Evolutionary conservation across 92 coral and sea anemone genomes (phyloP).

Genomic region (Palythoa grandiflora): DNA sequence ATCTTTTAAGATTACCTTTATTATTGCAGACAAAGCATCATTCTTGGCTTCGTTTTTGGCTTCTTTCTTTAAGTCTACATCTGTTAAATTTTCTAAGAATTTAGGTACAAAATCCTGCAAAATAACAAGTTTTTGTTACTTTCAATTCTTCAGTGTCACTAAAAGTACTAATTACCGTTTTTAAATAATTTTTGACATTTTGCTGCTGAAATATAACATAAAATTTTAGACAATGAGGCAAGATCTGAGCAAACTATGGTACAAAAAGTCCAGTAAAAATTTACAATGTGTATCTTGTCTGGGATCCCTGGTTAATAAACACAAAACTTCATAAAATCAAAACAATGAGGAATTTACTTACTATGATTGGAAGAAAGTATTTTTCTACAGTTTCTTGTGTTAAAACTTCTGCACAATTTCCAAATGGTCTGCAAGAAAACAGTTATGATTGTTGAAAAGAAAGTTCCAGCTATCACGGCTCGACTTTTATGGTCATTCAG

Average conservation of each 20-base stretch:
- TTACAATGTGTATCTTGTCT: too few relatives aligned
- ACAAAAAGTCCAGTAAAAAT: too few relatives aligned
- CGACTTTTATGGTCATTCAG: too few relatives aligned
- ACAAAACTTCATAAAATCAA: too few relatives aligned
- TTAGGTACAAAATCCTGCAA: conserved; percentile 95
- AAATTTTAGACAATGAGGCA: too few relatives aligned
- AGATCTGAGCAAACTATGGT: too few relatives aligned
- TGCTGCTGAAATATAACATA: too few relatives aligned
- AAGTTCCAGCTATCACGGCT: not conserved
- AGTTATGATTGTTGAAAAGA: not conserved
- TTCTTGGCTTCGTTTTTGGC: conserved; percentile 97
- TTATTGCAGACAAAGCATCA: conserved; percentile 96
- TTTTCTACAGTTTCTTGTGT: conserved; percentile 90
- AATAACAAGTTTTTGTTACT: not conserved
- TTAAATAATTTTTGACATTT: too few relatives aligned
- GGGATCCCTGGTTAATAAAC: too few relatives aligned
- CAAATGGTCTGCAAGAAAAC: conserved; percentile 84
- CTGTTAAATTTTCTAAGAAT: conserved; percentile 94
- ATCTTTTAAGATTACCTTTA: conserved; percentile 69
- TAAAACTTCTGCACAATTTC: conserved; percentile 97
- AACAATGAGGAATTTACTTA: conserved; percentile 51
- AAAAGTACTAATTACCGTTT: too few relatives aligned
- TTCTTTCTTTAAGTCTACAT: conserved; percentile 98
- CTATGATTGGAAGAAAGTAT: conserved; percentile 96
- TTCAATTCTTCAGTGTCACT: not conserved